Conservation (phyloP, 2,113 vertebrate species). For the Toxostoma redivivum region DNA sequence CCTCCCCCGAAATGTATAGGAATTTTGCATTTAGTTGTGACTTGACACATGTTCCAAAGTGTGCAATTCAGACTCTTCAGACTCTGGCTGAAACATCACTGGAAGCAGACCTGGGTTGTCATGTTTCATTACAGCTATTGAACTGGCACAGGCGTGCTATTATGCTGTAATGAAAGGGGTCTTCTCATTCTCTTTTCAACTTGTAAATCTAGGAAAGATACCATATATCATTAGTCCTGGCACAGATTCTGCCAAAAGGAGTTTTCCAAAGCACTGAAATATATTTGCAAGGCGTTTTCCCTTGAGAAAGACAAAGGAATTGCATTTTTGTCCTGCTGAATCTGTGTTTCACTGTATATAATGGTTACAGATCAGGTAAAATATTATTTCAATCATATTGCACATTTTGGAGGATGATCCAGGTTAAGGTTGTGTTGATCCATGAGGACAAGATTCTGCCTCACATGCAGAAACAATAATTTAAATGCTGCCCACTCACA, state of each 20-base stretch:
- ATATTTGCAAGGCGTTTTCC: background rate
- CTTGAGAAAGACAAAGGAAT: constrained; percentile 34
- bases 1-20: background rate
- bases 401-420: background rate
- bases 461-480: background rate
- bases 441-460: background rate
- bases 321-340: constrained; percentile 4
- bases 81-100: constrained; percentile 36
- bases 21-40: constrained; percentile 56
- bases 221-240: constrained; percentile 59
- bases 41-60: constrained; percentile 55
- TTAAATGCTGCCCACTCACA: background rate
- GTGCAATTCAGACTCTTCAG: constrained; percentile 58
- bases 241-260: constrained; percentile 48
- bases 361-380: constrained; percentile 14
- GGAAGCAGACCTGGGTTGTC: constrained; percentile 59
- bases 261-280: constrained; percentile 49
- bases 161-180: constrained; percentile 68
- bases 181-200: constrained; percentile 58
- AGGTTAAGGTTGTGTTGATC: background rate
- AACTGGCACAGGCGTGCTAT: constrained; percentile 52
- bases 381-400: background rate
- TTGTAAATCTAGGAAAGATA: constrained; percentile 62
- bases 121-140: constrained; percentile 67
- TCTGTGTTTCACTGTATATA: background rate